Evolutionary conservation across 53 echinoderm and acorn worm genomes (phyloP).

Genomic region (Holothuria scabra): DNA sequence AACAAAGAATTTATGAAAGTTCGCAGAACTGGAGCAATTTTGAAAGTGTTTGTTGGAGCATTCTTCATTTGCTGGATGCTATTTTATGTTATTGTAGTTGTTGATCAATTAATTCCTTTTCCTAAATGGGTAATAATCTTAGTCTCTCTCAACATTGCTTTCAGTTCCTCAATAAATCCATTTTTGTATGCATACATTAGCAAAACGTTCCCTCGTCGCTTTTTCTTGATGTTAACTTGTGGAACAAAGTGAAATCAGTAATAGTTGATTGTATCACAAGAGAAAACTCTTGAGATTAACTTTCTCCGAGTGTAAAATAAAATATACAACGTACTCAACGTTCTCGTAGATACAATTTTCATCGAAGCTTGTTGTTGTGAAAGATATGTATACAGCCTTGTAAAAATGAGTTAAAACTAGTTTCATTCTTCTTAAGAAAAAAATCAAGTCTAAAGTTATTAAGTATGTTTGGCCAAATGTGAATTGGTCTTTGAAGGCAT

Average conservation of each 20-base stretch:
- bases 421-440: no score
- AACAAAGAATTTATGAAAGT: neutral
- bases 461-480: no score
- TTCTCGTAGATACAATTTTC: no score
- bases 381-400: no score
- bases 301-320: no score
- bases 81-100: neutral
- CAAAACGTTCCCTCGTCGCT: neutral
- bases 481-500: no score
- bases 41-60: neutral
- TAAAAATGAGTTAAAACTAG: no score
- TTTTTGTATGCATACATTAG: constrained; percentile 6
- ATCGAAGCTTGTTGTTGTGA: no score
- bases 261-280: no score
- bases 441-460: no score
- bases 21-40: neutral
- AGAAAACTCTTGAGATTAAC: no score
- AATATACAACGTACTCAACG: no score
- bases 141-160: neutral
- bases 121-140: neutral
- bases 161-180: neutral
- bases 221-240: neutral
- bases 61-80: neutral
- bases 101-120: neutral
- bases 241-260: neutral